Conservation (phyloP, 2,888 invertebrate species). For the Watsonalla cultraria region DNA sequence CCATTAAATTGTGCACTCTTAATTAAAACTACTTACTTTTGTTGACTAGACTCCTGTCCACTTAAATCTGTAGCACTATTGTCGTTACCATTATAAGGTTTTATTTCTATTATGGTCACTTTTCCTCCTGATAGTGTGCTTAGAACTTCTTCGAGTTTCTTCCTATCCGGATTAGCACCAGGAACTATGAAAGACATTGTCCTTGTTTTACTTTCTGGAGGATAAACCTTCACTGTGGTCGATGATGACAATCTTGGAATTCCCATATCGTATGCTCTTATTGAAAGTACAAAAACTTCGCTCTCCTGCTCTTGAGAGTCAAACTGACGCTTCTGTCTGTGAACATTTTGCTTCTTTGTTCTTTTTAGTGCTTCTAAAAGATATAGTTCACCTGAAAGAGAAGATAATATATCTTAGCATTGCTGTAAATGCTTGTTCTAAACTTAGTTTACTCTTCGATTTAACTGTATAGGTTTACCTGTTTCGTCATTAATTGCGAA, state of each 20-base stretch:
- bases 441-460: not conserved
- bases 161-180: constrained; percentile 85
- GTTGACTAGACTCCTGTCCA: constrained; percentile 73
- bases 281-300: constrained; percentile 82
- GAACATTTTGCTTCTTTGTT: constrained; percentile 58
- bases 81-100: constrained; percentile 81
- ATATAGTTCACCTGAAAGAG: constrained; percentile 80
- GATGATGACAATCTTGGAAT: constrained; percentile 86
- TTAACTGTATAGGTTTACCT: constrained; percentile 58
- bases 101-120: constrained; percentile 86
- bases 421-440: not conserved
- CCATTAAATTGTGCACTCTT: too few species aligned
- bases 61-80: constrained; percentile 75
- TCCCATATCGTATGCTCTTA: constrained; percentile 91
- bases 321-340: constrained; percentile 71
- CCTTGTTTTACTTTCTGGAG: constrained; percentile 86
- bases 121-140: constrained; percentile 88
- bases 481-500: constrained; percentile 86
- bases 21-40: constrained; percentile 59
- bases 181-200: constrained; percentile 91
- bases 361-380: constrained; percentile 76
- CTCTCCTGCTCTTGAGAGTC: constrained; percentile 56
- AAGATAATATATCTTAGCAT: not conserved
- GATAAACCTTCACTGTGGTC: constrained; percentile 86
- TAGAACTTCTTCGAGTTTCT: constrained; percentile 85